Evolutionary conservation across 23 tunicate genomes (phyloP).

Genomic region (Ciona savignyi): DNA sequence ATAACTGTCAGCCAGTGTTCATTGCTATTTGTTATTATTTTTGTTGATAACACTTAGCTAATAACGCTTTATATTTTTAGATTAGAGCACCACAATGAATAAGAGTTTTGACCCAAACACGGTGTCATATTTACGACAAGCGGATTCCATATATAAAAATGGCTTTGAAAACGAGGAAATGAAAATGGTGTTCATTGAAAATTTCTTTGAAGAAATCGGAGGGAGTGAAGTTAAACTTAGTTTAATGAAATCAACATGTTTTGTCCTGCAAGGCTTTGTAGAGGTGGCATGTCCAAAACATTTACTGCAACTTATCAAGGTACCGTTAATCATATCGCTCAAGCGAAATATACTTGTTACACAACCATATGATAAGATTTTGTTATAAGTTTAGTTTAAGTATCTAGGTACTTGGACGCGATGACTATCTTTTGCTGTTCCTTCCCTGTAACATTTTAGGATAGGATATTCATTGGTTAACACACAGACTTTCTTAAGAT

Average conservation of each 20-base stretch:
- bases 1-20: not conserved
- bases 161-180: slow-evolving; percentile 73
- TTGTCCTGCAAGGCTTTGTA: slow-evolving; percentile 50
- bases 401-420: too few relatives aligned
- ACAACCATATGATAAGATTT: too few relatives aligned
- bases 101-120: slow-evolving; percentile 6
- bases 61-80: not conserved
- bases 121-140: slow-evolving; percentile 56
- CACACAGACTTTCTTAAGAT: too few relatives aligned
- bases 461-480: too few relatives aligned
- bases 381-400: too few relatives aligned
- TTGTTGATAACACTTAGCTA: not conserved
- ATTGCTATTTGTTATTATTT: not conserved
- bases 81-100: not conserved
- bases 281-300: slow-evolving; percentile 27
- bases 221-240: slow-evolving; percentile 40
- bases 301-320: slow-evolving; percentile 33
- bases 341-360: too few relatives aligned
- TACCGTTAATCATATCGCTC: too few relatives aligned
- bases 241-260: slow-evolving; percentile 57
- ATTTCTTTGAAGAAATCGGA: slow-evolving; percentile 56
- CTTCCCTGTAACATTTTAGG: too few relatives aligned
- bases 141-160: slow-evolving; percentile 60
- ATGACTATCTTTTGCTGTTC: too few relatives aligned
- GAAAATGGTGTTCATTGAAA: slow-evolving; percentile 44